Evolutionary conservation across 2,888 invertebrate species (phyloP).

Genomic region (Erynnis tages): DNA sequence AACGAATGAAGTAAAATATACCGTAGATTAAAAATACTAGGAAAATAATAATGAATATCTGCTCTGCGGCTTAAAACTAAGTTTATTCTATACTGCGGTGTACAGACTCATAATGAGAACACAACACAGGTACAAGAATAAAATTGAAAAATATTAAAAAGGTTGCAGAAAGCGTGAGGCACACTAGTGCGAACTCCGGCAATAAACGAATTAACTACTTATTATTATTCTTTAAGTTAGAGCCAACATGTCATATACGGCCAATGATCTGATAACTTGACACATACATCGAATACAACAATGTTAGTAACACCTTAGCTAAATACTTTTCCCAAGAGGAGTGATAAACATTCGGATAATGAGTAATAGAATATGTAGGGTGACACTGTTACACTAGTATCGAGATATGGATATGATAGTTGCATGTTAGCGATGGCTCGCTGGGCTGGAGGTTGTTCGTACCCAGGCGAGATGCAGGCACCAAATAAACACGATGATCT

Average conservation of each 20-base stretch:
- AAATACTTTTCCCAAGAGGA: conserved; percentile 28
- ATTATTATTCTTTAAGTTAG: conserved; percentile 8
- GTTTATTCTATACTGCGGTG: neutral
- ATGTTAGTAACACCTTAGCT: conserved; percentile 31
- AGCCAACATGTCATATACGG: conserved; percentile 1
- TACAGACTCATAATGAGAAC: neutral
- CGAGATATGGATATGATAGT: conserved; percentile 50
- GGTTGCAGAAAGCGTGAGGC: conserved; percentile 28
- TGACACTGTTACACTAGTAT: conserved; percentile 37
- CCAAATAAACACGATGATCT: conserved; percentile 54
- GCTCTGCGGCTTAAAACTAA: conserved; percentile 4
- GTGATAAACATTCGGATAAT: conserved; percentile 34
- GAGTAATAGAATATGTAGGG: conserved; percentile 17
- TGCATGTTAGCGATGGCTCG: conserved; percentile 43
- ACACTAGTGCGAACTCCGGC: conserved; percentile 4
- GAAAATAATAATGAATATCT: conserved; percentile 12
- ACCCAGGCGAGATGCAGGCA: conserved; percentile 63
- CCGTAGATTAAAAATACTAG: conserved; percentile 9
- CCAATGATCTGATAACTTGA: conserved; percentile 2
- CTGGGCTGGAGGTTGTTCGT: conserved; percentile 45
- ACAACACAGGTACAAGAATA: neutral
- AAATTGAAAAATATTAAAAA: conserved; percentile 5
- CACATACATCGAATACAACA: conserved; percentile 34
- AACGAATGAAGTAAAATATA: conserved; percentile 8
- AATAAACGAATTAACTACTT: conserved; percentile 13